These are phyloP conservation scores for Petrolisthes cinctipes DNA, from an alignment of 2,888 invertebrate species.

Conservation along the genomic window DNA sequence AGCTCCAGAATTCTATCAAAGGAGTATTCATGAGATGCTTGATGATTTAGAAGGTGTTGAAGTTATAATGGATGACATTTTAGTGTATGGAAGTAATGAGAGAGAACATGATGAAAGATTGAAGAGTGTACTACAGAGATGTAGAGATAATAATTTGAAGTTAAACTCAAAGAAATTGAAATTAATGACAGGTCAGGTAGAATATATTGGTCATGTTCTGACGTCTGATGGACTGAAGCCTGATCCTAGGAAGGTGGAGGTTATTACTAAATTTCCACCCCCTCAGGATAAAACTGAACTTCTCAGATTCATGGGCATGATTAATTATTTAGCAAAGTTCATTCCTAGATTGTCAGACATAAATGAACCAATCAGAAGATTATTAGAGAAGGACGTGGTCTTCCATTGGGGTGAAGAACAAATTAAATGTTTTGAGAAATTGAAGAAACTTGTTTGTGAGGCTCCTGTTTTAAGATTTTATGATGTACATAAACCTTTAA, in stretches of 20 bases:
- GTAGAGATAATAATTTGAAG: slow-evolving; percentile 1
- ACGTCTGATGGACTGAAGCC: slow-evolving; percentile 23
- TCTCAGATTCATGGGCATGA: slow-evolving; percentile 23
- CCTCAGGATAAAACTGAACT: slow-evolving; percentile 2
- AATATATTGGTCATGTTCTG: slow-evolving; percentile 24
- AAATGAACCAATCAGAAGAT: slow-evolving; percentile 27
- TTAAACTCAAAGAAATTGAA: slow-evolving; percentile 21
- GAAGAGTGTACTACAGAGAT: slow-evolving; percentile 7
- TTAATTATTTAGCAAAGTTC: slow-evolving; percentile 33
- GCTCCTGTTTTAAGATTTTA: slow-evolving; percentile 5
- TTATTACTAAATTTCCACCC: slow-evolving; percentile 8
- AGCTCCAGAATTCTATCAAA: slow-evolving; percentile 30
- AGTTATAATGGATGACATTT: slow-evolving; percentile 26
- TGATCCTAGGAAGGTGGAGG: not conserved
- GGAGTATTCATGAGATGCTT: slow-evolving; percentile 28
- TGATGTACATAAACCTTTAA: not conserved
- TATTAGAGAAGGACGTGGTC: slow-evolving; percentile 1
- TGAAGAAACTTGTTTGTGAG: slow-evolving; percentile 7
- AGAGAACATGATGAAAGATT: slow-evolving; percentile 21
- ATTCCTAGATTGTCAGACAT: slow-evolving; percentile 13
- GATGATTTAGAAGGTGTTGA: slow-evolving; percentile 24
- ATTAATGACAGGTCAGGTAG: not conserved
- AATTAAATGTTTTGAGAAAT: slow-evolving; percentile 2
- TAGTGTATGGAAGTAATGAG: slow-evolving; percentile 23
- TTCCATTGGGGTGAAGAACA: not conserved